Base-by-base conservation (phyloP, 2,888 invertebrate genomes). In the Philereme vetulata region DNA sequence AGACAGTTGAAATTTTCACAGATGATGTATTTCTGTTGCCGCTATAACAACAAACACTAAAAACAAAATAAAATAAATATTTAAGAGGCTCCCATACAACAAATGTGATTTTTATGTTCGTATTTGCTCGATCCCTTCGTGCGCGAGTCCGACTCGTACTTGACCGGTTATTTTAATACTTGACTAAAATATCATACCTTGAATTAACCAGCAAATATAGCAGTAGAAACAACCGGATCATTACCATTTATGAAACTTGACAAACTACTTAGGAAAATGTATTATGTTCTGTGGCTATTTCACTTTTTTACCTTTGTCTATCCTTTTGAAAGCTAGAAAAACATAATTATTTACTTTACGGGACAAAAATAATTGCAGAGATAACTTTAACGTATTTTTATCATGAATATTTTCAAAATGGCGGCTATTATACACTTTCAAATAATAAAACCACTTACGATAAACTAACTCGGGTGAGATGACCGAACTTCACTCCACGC, bases 401-500 rank as follows among this genome's bases (percentile, higher is more conserved):
- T 35, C 35, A 35, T 3, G 35, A 7, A 5, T 35, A 35, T 5
- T 35, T 21, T 21, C 21, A 21, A 21, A 21, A 36, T 36, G 36
- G 40, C 40, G 9, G n/a, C 40, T 7, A 7, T 35, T 35, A 35
- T 6, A 35, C 3, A 35, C 2, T 7, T 40, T 42, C 5, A 8
- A 40, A 8, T 51, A 21, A 35, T 9, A 4, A 48, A 42, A 60
- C 1, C 66, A 90, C 91, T 86, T 76, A 92, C 92, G 85, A 88
- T 57, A 95, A 81, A 61, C 94, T 93, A 10, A 94, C 83, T 71
- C 93, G 83, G 3, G 94, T 92, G 9, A 95, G 76, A 76, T 95
- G 95, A 0, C 93, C 91, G 32, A 94, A 80, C 62, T 90, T 91
- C 0, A 95, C 94, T 0, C 95, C 95, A 43, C 86, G 84, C 93